A percentile compares a stretch with the other conserved stretches of the same genome.
These are phyloP conservation scores for Lepus townsendii DNA, from an alignment of 2,797 vertebrate genomes.

Conservation along the genomic window DNA sequence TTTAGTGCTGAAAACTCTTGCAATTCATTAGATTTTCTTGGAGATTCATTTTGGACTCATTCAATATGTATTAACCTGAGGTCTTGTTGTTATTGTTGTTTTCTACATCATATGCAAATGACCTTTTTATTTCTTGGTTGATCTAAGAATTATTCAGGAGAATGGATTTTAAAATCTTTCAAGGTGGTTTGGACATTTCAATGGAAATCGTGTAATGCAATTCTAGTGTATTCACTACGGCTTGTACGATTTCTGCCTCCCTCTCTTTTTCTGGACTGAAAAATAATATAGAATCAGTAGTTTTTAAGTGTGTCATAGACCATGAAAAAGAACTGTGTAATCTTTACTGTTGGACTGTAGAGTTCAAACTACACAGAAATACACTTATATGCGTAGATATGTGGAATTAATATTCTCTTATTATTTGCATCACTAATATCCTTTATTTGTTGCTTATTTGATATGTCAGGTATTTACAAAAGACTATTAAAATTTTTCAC, in stretches of 20 bases:
- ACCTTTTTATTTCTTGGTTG: constrained; percentile 66
- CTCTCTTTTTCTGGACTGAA: constrained; percentile 7
- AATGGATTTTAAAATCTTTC: constrained; percentile 41
- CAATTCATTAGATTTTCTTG: constrained; percentile 59
- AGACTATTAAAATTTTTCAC: neutral
- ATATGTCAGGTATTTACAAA: neutral
- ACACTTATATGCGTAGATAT: neutral
- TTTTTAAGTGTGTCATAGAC: neutral
- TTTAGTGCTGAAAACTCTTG: constrained; percentile 63
- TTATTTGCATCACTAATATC: neutral
- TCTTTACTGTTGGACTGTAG: neutral
- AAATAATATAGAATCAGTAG: neutral
- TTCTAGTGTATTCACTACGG: neutral
- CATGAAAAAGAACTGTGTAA: neutral
- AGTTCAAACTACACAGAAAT: neutral
- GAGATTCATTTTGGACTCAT: constrained; percentile 65
- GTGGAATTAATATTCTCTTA: neutral
- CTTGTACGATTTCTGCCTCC: neutral
- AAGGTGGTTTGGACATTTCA: constrained; percentile 51
- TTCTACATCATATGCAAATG: constrained; percentile 47
- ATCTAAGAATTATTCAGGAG: constrained; percentile 60
- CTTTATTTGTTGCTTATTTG: neutral
- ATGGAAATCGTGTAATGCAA: constrained; percentile 34
- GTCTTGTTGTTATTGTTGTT: constrained; percentile 31
- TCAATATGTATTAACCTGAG: constrained; percentile 50